A percentile compares a stretch with the other conserved stretches of the same genome.
Conservation (phyloP, 2,797 vertebrate species). For the Labeo calbasu region DNA sequence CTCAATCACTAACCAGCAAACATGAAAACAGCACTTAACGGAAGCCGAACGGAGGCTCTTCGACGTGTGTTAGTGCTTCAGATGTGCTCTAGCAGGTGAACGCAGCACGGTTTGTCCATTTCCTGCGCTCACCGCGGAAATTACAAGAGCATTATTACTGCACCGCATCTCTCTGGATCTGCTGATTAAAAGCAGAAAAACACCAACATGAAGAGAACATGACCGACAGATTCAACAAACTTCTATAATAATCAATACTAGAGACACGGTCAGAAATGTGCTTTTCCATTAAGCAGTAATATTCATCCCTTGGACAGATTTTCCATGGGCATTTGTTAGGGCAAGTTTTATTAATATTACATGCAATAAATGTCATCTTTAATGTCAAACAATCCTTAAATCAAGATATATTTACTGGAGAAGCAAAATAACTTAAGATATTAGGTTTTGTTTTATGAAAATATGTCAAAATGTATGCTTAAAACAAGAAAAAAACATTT, state of each 20-base stretch:
- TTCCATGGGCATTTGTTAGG: no score
- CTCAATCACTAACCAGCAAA: constrained; percentile 11
- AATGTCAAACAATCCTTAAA: no score
- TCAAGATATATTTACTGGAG: no score
- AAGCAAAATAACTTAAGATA: no score
- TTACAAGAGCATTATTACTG: constrained; percentile 10
- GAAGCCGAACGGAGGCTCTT: neutral
- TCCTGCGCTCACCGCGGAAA: constrained; percentile 25
- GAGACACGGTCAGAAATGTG: constrained; percentile 42
- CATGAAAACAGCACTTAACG: constrained; percentile 39
- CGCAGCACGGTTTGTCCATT: constrained; percentile 8
- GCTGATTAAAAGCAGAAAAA: constrained; percentile 62
- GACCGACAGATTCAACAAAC: constrained; percentile 74
- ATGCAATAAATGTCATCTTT: neutral
- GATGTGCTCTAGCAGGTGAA: neutral
- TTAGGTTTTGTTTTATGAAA: no score
- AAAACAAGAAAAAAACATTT: no score
- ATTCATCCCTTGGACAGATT: no score
- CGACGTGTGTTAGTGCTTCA: neutral
- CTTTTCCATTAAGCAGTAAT: neutral
- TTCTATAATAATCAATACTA: constrained; percentile 73
- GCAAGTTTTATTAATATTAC: neutral
- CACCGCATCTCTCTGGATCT: constrained; percentile 30
- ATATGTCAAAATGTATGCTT: no score
- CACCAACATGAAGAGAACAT: constrained; percentile 63